phyloP scores from a whole-genome alignment of 2,113 vertebrate genomes.

The Stegastes partitus region DNA sequence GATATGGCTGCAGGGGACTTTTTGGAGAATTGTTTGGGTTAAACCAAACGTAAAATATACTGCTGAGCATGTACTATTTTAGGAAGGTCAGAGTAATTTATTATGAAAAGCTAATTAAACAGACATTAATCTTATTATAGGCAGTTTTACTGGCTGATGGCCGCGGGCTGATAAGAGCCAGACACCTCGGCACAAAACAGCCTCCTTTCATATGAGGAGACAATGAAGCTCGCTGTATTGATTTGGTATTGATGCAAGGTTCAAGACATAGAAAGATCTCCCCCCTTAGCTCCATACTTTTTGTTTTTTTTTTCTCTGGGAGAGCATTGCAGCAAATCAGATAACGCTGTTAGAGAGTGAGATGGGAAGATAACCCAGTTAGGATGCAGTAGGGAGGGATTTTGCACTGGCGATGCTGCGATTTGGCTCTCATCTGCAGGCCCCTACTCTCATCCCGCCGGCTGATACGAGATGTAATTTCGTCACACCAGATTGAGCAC shows the following conservation, averaged over 20 bases:
- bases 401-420: constrained; percentile 20
- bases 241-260: constrained; percentile 62
- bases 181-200: constrained; percentile 30
- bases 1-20: too few relatives aligned
- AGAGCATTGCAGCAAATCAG: constrained; percentile 54
- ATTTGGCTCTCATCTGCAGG: constrained; percentile 44
- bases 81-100: constrained; percentile 50
- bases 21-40: constrained; percentile 1
- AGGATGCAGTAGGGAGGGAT: constrained; percentile 28
- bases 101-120: constrained; percentile 49
- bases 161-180: constrained; percentile 39
- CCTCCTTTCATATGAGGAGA: constrained; percentile 42
- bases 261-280: constrained; percentile 50
- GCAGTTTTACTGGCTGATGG: constrained; percentile 26
- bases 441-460: constrained; percentile 27
- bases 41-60: constrained; percentile 24
- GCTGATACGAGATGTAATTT: constrained; percentile 52
- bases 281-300: constrained; percentile 33
- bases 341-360: constrained; percentile 47
- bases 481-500: constrained; percentile 61
- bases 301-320: constrained; percentile 11
- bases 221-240: constrained; percentile 49
- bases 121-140: constrained; percentile 19
- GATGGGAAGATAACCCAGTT: constrained; percentile 51
- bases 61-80: constrained; percentile 26